These are phyloP conservation scores for Nannoperca obscura DNA, from an alignment of 2,797 vertebrate species.

Conservation along the genomic window DNA sequence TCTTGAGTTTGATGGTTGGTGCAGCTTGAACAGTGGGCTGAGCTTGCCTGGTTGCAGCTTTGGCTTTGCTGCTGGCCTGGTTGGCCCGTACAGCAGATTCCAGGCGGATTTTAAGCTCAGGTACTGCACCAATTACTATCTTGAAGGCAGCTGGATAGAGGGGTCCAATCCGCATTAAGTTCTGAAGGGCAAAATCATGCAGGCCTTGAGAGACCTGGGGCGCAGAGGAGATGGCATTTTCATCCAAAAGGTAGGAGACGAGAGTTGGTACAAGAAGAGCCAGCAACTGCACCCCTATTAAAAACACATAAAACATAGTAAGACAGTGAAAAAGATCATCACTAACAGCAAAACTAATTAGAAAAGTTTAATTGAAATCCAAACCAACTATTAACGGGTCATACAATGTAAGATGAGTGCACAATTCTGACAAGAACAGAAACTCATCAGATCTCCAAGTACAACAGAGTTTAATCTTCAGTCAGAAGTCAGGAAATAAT, in stretches of 20 bases:
- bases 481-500: background rate
- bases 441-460: background rate
- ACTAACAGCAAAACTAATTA: background rate
- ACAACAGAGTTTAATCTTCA: background rate
- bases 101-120: slow-evolving; percentile 95
- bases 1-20: slow-evolving; percentile 99
- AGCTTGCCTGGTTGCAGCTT: slow-evolving; percentile 90
- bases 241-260: slow-evolving; percentile 96
- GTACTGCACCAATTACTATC: slow-evolving; percentile 95
- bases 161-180: slow-evolving; percentile 97
- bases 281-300: slow-evolving; percentile 92
- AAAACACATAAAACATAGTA: slow-evolving; percentile 32
- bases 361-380: too few relatives aligned
- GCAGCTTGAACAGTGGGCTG: slow-evolving; percentile 91
- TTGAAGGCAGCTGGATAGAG: slow-evolving; percentile 98
- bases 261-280: slow-evolving; percentile 96
- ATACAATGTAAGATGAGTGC: background rate
- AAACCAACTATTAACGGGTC: background rate
- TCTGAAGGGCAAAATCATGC: slow-evolving; percentile 97
- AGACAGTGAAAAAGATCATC: background rate
- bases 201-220: slow-evolving; percentile 90
- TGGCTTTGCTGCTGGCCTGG: slow-evolving; percentile 95
- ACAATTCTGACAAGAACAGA: background rate
- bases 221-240: slow-evolving; percentile 91
- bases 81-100: slow-evolving; percentile 95